Conservation (phyloP, 2,888 invertebrate genomes). For the Coecobrya sp. region DNA sequence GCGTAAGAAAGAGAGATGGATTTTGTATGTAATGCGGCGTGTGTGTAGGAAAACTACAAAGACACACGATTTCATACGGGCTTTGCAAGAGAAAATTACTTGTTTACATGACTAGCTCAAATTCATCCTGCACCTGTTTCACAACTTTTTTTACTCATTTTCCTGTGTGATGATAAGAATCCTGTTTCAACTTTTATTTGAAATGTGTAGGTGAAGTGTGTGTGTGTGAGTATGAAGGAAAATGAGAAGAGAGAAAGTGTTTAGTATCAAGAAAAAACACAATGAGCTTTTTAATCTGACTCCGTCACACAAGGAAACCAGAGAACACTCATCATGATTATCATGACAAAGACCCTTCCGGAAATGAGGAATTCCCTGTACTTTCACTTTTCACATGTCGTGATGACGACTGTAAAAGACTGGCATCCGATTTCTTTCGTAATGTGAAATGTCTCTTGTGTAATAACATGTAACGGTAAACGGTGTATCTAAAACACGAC, state of each 20-base stretch:
- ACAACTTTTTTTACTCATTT: not conserved
- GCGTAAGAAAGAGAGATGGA: not conserved
- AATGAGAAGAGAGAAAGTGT: slow-evolving; percentile 37
- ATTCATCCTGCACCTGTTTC: slow-evolving; percentile 23
- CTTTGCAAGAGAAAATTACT: slow-evolving; percentile 8
- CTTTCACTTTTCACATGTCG: slow-evolving; percentile 39
- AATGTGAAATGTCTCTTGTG: slow-evolving; percentile 45
- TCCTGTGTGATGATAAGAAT: slow-evolving; percentile 23
- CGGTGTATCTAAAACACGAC: slow-evolving; percentile 22
- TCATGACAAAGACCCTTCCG: slow-evolving; percentile 39
- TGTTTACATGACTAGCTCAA: slow-evolving; percentile 33
- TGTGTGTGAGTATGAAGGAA: not conserved
- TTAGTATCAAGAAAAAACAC: slow-evolving; percentile 22
- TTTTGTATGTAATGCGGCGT: not conserved
- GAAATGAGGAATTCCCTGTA: slow-evolving; percentile 39
- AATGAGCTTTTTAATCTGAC: slow-evolving; percentile 30
- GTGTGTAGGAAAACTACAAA: not conserved
- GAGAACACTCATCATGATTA: slow-evolving; percentile 53
- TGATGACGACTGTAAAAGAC: not conserved
- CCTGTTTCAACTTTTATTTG: not conserved
- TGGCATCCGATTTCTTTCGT: slow-evolving; percentile 33
- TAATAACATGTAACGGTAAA: slow-evolving; percentile 12
- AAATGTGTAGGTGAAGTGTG: slow-evolving; percentile 10
- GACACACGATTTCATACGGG: not conserved
- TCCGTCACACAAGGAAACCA: slow-evolving; percentile 2